Evolutionary conservation across 2,797 vertebrate species (phyloP).

Genomic region (Eulemur coronatus): DNA sequence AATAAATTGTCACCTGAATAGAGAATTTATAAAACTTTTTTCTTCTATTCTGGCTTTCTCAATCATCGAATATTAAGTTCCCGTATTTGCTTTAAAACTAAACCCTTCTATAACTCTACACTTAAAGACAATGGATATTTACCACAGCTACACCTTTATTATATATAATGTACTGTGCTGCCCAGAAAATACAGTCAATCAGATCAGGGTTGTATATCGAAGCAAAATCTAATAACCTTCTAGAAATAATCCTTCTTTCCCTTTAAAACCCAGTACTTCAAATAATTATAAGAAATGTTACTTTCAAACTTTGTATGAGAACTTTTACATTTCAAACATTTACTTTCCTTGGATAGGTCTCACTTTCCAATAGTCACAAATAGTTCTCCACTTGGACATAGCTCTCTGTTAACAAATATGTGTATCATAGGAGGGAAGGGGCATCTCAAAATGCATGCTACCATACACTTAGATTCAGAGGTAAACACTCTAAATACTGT

Average conservation of each 20-base stretch:
- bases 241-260: not conserved
- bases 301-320: not conserved
- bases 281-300: not conserved
- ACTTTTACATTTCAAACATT: not conserved
- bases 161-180: not conserved
- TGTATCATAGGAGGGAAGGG: not conserved
- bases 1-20: not conserved
- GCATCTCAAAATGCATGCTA: not conserved
- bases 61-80: not conserved
- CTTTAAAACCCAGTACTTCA: not conserved
- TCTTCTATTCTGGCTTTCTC: conserved; percentile 14
- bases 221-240: not conserved
- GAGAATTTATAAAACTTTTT: not conserved
- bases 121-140: not conserved
- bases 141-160: not conserved
- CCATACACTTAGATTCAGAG: not conserved
- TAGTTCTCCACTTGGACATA: not conserved
- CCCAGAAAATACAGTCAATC: not conserved
- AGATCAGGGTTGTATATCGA: not conserved
- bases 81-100: not conserved
- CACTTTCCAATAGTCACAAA: not conserved
- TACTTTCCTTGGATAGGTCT: not conserved
- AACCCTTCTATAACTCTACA: not conserved
- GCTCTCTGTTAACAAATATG: not conserved
- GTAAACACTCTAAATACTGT: not conserved